Evolutionary conservation across 1,140 invertebrate species (phyloP), one percentile per base, ranked within the genome.

Genomic region (Theocolax elegans): DNA sequence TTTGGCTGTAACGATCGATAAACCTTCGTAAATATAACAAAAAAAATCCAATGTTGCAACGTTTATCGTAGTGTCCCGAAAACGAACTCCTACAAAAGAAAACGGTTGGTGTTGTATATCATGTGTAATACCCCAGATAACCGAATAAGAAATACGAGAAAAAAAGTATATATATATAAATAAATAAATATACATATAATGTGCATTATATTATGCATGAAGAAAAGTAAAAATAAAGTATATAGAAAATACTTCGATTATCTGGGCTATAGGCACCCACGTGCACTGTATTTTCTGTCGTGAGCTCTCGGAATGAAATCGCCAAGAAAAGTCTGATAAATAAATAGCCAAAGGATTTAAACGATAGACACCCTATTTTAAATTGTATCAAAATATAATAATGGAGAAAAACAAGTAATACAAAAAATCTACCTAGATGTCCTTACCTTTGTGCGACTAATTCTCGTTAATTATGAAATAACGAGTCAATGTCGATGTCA

Each of bases 211-310:
- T 46, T 8, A 46, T 8, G 19, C 44, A 46, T 8, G n/a, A 8
- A 4, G 44, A 8, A 3, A 19, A 46, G 19, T 3, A 46, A 51
- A 51, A 38, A 31, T 2, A 12, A 23, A 44, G 12, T 8, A 38
- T 7, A 2, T 17, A 17, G 56, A 54, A 19, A 19, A 46, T 29
- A 7, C 4, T 19, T 40, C n/a, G 15, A 58, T 60, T 31, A 23
- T 65, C 48, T 53, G 62, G 62, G 31, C 13, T 42, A 38, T n/a
- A 25, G 21, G 21, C n/a, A 23, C 38, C 17, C 27, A 9, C 42
- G 65, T 67, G 65, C 65, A 67, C 65, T 66, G 42, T 40, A 56
- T 67, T 67, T 67, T 67, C 65, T 67, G 65, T 67, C 65, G 65
- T 49, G 19, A 59, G 40, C 40, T 58, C 53, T 67, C 65, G 65